Conservation (phyloP, 2,113 vertebrate genomes). For the Lates calcarifer region DNA sequence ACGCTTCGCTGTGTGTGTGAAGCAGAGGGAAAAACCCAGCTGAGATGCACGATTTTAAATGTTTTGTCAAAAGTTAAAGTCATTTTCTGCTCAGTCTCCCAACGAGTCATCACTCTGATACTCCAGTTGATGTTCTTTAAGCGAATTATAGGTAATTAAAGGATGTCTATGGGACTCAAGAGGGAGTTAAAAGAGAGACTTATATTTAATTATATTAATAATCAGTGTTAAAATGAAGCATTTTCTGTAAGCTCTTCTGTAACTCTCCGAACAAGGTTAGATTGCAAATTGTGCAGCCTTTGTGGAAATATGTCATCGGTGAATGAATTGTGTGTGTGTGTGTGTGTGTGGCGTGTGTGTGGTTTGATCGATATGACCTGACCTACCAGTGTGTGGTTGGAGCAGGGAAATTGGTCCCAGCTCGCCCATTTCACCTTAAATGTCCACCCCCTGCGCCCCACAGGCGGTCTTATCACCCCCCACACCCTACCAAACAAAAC, state of each 20-base stretch:
- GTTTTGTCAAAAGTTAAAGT: constrained; percentile 36
- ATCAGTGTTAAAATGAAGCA: background rate
- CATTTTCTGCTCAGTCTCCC: background rate
- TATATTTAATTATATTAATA: background rate
- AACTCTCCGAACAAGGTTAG: background rate
- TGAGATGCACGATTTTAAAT: background rate
- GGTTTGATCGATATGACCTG: constrained; percentile 29
- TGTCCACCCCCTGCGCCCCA: constrained; percentile 25
- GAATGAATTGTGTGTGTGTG: background rate
- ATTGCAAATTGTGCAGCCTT: background rate
- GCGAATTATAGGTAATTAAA: background rate
- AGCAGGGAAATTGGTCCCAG: constrained; percentile 53
- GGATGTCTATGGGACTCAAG: background rate
- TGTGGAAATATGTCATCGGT: background rate
- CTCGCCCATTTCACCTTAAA: constrained; percentile 52
- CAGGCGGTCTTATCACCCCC: background rate
- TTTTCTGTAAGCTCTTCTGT: background rate
- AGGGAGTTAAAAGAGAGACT: background rate
- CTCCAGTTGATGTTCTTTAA: background rate
- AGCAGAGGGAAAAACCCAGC: background rate
- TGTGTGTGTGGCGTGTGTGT: background rate
- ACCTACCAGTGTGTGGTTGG: constrained; percentile 32
- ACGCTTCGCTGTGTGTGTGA: background rate
- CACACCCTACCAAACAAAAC: background rate
- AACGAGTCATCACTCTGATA: background rate